Percentiles rank a stretch among this genome's conserved stretches.
Evolutionary conservation across 2,888 invertebrate genomes (phyloP).

Genomic region (Byasa hedistus): DNA sequence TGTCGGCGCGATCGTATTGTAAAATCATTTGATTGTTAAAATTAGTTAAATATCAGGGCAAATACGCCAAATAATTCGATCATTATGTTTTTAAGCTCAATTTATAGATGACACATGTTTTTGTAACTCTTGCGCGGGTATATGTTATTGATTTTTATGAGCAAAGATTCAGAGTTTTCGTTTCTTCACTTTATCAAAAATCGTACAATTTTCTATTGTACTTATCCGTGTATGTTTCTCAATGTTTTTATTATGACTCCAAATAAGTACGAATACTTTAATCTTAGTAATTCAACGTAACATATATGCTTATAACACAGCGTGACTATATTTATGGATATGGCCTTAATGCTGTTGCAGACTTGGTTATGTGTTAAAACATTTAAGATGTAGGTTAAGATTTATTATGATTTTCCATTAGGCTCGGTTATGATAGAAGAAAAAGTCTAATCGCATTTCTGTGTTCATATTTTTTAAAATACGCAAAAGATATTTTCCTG

Average conservation of each 20-base stretch:
- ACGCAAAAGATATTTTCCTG: not conserved
- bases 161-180: too few species aligned
- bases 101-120: too few species aligned
- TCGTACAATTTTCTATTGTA: too few species aligned
- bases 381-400: constrained; percentile 3
- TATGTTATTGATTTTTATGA: too few species aligned
- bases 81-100: too few species aligned
- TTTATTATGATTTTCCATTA: constrained; percentile 20
- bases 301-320: not conserved
- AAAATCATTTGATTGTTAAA: too few species aligned
- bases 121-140: too few species aligned
- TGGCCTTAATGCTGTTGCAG: not conserved
- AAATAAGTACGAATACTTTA: not conserved
- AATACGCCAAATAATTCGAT: too few species aligned
- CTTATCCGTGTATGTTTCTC: not conserved
- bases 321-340: not conserved
- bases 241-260: not conserved
- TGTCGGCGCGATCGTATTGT: too few species aligned
- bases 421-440: not conserved
- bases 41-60: too few species aligned
- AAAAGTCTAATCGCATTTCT: not conserved
- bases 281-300: not conserved
- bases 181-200: too few species aligned
- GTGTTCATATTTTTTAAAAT: not conserved
- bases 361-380: not conserved